Conservation (phyloP, 1,140 invertebrate species). For the Leptinotarsa texana region DNA sequence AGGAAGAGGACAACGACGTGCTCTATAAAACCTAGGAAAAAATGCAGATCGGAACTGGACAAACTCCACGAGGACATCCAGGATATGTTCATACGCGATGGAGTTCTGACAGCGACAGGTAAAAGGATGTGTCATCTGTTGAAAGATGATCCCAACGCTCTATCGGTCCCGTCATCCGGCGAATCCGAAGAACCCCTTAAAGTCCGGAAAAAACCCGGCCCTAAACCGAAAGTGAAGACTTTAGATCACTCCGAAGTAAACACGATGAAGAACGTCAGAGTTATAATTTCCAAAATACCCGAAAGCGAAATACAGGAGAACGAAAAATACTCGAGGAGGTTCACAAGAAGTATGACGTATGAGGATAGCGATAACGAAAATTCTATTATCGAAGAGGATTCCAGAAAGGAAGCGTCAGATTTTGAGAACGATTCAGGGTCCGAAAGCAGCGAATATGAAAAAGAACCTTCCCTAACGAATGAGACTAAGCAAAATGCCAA, state of each 20-base stretch:
- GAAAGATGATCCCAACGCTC: slow-evolving; percentile 40
- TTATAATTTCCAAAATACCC: slow-evolving; percentile 43
- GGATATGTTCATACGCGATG: slow-evolving; percentile 69
- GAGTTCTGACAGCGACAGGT: slow-evolving; percentile 61
- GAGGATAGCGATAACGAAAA: slow-evolving; percentile 30
- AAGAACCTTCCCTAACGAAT: slow-evolving; percentile 26
- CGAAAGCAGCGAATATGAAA: slow-evolving; percentile 19
- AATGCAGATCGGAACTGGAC: slow-evolving; percentile 59
- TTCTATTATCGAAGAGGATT: slow-evolving; percentile 24
- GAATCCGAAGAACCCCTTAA: slow-evolving; percentile 18
- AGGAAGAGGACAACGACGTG: slow-evolving; percentile 30
- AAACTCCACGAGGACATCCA: slow-evolving; percentile 68
- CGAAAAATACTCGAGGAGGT: slow-evolving; percentile 14
- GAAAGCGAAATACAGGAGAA: slow-evolving; percentile 29
- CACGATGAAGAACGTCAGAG: slow-evolving; percentile 38
- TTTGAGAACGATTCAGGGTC: slow-evolving; percentile 24
- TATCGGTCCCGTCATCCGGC: slow-evolving; percentile 8
- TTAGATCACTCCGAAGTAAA: slow-evolving; percentile 9
- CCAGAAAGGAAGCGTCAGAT: slow-evolving; percentile 10
- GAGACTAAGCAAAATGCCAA: slow-evolving; percentile 24
- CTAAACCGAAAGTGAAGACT: slow-evolving; percentile 30
- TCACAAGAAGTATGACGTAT: slow-evolving; percentile 31
- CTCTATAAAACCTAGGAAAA: slow-evolving; percentile 36
- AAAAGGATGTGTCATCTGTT: slow-evolving; percentile 60
- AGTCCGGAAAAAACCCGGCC: slow-evolving; percentile 32